Evolutionary conservation across 1,140 invertebrate species (phyloP).

Genomic region (Lepidurus couesii): DNA sequence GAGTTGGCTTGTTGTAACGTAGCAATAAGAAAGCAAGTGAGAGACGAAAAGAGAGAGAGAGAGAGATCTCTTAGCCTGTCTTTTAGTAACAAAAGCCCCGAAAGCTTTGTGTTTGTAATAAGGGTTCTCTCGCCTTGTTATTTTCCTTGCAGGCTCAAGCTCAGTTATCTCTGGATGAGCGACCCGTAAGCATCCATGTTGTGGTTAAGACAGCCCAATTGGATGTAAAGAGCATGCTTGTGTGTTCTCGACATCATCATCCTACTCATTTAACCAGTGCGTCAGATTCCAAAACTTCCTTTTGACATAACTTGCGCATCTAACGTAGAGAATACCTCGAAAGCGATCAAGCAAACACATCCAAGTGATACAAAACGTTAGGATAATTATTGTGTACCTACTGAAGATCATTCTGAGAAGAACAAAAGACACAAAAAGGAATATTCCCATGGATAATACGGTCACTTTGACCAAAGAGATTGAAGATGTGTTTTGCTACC

Average conservation of each 20-base stretch:
- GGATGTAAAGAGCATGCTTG: background rate
- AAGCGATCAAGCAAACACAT: too few species aligned
- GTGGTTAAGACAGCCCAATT: conserved; percentile 26
- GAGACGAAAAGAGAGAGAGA: conserved; percentile 26
- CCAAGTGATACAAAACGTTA: background rate
- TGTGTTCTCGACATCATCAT: background rate
- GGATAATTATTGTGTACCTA: background rate
- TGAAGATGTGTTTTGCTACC: conserved; percentile 35
- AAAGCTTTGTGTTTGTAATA: conserved; percentile 37
- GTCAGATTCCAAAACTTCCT: background rate
- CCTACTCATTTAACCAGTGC: conserved; percentile 14
- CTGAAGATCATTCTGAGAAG: too few species aligned
- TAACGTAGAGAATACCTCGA: too few species aligned
- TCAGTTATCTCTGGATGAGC: conserved; percentile 27
- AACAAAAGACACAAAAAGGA: too few species aligned
- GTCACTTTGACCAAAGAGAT: conserved; percentile 27
- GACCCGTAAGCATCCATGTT: background rate
- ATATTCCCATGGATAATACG: background rate
- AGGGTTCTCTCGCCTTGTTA: conserved; percentile 38
- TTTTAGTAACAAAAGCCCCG: conserved; percentile 34
- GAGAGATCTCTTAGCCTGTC: conserved; percentile 23
- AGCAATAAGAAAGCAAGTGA: conserved; percentile 12
- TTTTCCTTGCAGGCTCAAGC: conserved; percentile 37
- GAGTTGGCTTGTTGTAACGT: background rate
- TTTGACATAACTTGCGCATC: background rate